Evolutionary conservation across 2,113 vertebrate species (phyloP), one percentile per base, ranked within the genome.

Genomic region (Mastomys natalensis): DNA sequence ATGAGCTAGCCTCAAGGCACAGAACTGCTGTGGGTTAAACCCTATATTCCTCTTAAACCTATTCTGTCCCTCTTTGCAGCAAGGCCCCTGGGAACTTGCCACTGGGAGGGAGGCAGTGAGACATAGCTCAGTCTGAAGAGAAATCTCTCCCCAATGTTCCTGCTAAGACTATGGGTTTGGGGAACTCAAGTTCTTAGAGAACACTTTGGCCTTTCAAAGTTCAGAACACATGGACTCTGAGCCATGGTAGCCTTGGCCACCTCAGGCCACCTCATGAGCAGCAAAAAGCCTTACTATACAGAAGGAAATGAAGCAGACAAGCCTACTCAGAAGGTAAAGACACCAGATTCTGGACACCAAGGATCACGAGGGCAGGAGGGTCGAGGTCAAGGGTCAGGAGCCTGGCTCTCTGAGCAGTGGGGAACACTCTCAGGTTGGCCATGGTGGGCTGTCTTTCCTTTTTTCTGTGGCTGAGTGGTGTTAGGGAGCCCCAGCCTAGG

Each of bases 351-450:
- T 45, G 76, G 60, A 87, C 4, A 29, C 55, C 22, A 7, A 64
- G 10, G 37, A 74, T 43, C 86, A 62, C 0, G 24, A 48, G 24
- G 43, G 55, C 68, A 64, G 34, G 37, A 51, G 15, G 77, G 45
- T 70, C 81, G 66, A 82, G 40, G 85, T 92, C 80, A 95, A 66
- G 51, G 76, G 48, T 11, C 31, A 76, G 82, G 51, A 85, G 1
- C 16, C 55, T 34, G 19, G 55, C 17, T 24, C 1, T 19, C 34
- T 11, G 85, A 51, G 40, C 21, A 26, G 3, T 29, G 72, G 51
- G 22, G 34, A 34, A 34, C 37, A 16, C 24, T 76, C n/a, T 70
- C 60, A 90, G 21, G 5, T 17, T 62, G 85, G 19, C 55, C 2
- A 22, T 1, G 43, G 3, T 1, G 15, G 19, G 40, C 34, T 48